Conservation (phyloP, 2,888 invertebrate species). For the Steinernema carpocapsae region DNA sequence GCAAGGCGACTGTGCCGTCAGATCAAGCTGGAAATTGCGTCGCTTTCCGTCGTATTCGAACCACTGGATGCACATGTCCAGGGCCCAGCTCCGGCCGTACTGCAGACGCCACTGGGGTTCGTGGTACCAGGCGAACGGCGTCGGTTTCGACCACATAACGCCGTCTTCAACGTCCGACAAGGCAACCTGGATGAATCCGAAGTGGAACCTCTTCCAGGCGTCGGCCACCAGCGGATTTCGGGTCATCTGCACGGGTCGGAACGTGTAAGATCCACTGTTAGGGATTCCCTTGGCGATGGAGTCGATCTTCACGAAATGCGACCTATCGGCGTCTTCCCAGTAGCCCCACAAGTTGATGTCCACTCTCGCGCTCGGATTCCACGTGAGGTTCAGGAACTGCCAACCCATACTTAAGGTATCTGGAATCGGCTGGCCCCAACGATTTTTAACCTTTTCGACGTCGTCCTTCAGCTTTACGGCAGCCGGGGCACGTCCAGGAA, state of each 20-base stretch:
- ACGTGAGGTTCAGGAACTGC: conserved; percentile 61
- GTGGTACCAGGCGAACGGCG: conserved; percentile 84
- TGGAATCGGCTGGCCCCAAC: conserved; percentile 58
- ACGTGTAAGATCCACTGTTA: conserved; percentile 57
- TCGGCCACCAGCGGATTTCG: conserved; percentile 50
- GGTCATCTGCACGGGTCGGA: conserved; percentile 51
- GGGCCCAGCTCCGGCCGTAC: conserved; percentile 83
- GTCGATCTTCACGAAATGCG: conserved; percentile 55
- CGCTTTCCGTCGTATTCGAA: conserved; percentile 72
- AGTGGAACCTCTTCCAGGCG: conserved; percentile 59
- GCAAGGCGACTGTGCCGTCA: conserved; percentile 73
- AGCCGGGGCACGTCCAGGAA: conserved; percentile 53
- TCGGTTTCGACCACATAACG: conserved; percentile 86
- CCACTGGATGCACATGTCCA: conserved; percentile 86
- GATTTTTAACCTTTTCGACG: conserved; percentile 53
- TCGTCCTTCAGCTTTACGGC: conserved; percentile 54
- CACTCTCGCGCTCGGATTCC: conserved; percentile 60
- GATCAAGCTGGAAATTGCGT: conserved; percentile 61
- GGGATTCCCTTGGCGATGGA: conserved; percentile 54
- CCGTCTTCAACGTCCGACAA: conserved; percentile 69
- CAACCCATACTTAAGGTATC: conserved; percentile 53
- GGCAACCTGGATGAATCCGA: conserved; percentile 61
- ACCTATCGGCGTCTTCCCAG: conserved; percentile 64
- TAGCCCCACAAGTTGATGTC: conserved; percentile 66
- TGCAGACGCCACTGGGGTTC: conserved; percentile 83